Percentiles rank a stretch among this genome's conserved stretches.
These are phyloP conservation scores for Notothenia rossii DNA, from an alignment of 2,113 vertebrate species.

Conservation along the genomic window DNA sequence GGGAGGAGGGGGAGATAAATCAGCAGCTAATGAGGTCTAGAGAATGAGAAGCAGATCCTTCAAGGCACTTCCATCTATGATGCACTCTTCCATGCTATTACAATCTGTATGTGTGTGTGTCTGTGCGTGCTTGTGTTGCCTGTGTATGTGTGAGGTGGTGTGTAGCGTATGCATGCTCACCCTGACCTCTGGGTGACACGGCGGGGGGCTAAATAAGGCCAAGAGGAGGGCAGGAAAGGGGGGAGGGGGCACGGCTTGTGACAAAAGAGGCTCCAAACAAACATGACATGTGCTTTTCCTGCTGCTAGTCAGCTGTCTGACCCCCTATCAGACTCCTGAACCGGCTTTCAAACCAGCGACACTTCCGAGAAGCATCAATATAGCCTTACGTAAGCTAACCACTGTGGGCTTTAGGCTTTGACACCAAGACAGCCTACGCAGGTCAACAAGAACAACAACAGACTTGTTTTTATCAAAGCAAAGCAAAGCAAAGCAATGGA, in stretches of 20 bases:
- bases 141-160: constrained; percentile 57
- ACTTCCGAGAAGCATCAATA: constrained; percentile 19
- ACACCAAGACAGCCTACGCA: constrained; percentile 54
- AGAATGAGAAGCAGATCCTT: constrained; percentile 89
- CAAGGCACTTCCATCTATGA: constrained; percentile 84
- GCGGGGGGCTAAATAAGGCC: constrained; percentile 79
- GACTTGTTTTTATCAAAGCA: constrained; percentile 2
- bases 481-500: too few species aligned
- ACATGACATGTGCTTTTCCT: constrained; percentile 80
- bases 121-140: constrained; percentile 54
- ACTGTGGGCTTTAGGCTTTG: constrained; percentile 42
- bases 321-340: constrained; percentile 51
- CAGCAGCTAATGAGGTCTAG: constrained; percentile 91
- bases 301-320: constrained; percentile 76
- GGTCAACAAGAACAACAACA: constrained; percentile 41
- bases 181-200: constrained; percentile 86
- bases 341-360: constrained; percentile 23
- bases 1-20: constrained; percentile 90
- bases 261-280: constrained; percentile 79
- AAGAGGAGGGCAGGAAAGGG: constrained; percentile 70
- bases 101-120: constrained; percentile 65
- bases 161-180: constrained; percentile 75
- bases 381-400: constrained; percentile 50
- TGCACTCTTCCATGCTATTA: constrained; percentile 80
- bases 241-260: constrained; percentile 55